A percentile compares a stretch with the other conserved stretches of the same genome.
Evolutionary conservation across 2,113 vertebrate species (phyloP).

Genomic region (Lethenteron camtschaticum): DNA sequence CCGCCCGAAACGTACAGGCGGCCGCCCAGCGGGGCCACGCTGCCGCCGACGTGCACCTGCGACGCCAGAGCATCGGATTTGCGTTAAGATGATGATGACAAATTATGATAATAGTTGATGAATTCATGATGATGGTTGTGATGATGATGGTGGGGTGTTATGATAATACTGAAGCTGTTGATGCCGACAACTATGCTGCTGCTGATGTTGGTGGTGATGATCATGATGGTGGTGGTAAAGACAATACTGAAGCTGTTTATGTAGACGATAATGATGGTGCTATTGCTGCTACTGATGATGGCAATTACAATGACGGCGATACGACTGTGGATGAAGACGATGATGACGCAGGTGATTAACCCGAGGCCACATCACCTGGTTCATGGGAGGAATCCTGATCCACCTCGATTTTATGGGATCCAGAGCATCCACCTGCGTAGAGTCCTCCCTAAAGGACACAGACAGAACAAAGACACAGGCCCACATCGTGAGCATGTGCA

Average conservation of each 20-base stretch:
- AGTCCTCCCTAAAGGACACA: conserved; percentile 46
- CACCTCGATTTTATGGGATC: conserved; percentile 64
- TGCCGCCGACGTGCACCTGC: conserved; percentile 81
- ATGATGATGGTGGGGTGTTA: no score
- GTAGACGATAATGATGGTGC: no score
- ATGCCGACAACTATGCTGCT: no score
- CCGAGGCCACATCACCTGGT: conserved; percentile 33
- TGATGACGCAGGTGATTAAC: not conserved
- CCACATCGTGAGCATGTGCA: no score
- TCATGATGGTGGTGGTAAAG: no score
- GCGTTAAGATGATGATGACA: no score
- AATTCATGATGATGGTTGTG: no score
- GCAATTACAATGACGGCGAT: not conserved
- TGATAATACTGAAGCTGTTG: no score
- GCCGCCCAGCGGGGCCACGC: conserved; percentile 55
- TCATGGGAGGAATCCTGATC: conserved; percentile 80
- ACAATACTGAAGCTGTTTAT: no score
- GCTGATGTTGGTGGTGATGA: no score
- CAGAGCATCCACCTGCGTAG: conserved; percentile 70
- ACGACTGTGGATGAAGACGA: not conserved
- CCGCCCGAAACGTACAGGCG: conserved; percentile 77
- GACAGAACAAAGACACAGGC: not conserved
- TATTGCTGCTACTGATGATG: not conserved
- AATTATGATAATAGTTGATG: no score
- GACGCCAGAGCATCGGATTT: no score